Evolutionary conservation across 2,797 vertebrate species (phyloP).

Genomic region (Nothura maculosa): DNA sequence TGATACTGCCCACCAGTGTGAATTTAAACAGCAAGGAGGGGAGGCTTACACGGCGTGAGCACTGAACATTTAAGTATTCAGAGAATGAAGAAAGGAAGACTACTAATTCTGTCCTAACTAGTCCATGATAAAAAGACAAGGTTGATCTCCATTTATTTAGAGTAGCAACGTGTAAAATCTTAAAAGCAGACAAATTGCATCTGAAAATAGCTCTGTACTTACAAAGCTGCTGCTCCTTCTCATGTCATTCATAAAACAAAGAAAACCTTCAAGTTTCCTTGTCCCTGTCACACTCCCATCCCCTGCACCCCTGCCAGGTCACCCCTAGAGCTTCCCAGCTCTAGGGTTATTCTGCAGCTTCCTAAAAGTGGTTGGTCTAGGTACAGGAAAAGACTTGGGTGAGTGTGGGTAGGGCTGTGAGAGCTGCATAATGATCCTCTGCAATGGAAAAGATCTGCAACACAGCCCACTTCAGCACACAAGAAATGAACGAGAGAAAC

Average conservation of each 20-base stretch:
- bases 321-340: neutral
- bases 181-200: neutral
- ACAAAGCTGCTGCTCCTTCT: neutral
- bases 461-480: neutral
- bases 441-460: neutral
- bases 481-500: neutral
- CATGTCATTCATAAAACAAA: neutral
- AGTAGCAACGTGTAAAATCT: neutral
- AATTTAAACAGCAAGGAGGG: slow-evolving; percentile 42
- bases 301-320: neutral
- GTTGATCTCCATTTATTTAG: neutral
- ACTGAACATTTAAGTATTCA: slow-evolving; percentile 2
- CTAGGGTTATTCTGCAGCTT: neutral
- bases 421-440: neutral
- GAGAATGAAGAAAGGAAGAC: neutral
- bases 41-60: neutral
- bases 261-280: neutral
- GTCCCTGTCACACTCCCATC: neutral
- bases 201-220: neutral
- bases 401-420: neutral
- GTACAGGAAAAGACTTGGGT: neutral
- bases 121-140: neutral
- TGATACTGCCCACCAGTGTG: neutral
- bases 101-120: neutral
- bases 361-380: neutral